Conservation (phyloP, 1,140 invertebrate genomes). For the Cecropterus lyciades region DNA sequence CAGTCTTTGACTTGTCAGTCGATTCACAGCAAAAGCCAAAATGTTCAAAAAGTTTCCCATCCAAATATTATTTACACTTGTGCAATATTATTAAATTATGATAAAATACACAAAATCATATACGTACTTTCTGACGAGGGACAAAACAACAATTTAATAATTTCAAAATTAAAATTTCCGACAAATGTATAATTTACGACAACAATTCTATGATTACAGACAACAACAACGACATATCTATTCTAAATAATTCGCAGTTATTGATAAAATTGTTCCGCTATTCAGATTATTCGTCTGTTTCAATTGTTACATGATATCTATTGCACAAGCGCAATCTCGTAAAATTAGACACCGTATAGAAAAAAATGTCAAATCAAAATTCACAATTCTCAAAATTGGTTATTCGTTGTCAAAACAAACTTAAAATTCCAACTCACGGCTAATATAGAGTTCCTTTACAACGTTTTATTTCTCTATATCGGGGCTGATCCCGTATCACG, state of each 20-base stretch:
- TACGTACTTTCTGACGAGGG: not conserved
- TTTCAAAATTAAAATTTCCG: not conserved
- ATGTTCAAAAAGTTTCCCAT: conserved; percentile 24
- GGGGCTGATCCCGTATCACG: not conserved
- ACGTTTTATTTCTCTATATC: conserved; percentile 5
- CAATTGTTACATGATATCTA: not conserved
- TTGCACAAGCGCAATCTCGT: not conserved
- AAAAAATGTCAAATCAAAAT: not conserved
- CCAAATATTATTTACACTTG: conserved; percentile 11
- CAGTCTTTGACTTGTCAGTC: conserved; percentile 35
- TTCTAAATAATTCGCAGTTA: too few species aligned
- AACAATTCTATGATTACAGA: too few species aligned
- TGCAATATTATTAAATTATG: conserved; percentile 6
- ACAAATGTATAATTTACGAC: not conserved
- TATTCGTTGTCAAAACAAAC: conserved; percentile 23
- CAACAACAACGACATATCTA: too few species aligned
- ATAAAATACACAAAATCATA: not conserved
- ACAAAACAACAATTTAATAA: not conserved
- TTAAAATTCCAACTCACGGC: not conserved
- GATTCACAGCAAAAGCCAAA: conserved; percentile 35
- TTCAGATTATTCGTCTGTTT: too few species aligned
- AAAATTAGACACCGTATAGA: conserved; percentile 15
- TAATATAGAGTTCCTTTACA: conserved; percentile 31
- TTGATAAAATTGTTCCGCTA: too few species aligned
- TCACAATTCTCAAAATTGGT: not conserved